Conservation (phyloP, 2,797 vertebrate genomes). For the Benthosema pterotum region DNA sequence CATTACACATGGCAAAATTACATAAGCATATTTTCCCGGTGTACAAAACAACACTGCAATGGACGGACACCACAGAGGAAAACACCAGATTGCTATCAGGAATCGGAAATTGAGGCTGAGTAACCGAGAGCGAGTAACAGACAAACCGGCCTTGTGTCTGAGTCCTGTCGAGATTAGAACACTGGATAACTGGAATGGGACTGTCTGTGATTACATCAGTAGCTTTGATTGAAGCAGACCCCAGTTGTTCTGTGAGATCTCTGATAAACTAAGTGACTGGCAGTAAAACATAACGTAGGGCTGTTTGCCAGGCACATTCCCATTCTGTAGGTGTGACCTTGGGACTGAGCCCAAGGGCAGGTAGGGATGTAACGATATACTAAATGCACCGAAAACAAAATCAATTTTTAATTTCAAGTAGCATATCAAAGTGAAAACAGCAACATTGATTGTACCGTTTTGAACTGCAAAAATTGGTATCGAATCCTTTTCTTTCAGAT, state of each 20-base stretch:
- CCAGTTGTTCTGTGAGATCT: slow-evolving; percentile 46
- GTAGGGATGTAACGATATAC: no score
- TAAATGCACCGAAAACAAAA: no score
- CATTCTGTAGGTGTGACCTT: no score
- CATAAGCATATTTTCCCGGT: slow-evolving; percentile 13
- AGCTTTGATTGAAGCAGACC: slow-evolving; percentile 56
- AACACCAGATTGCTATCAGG: slow-evolving; percentile 19
- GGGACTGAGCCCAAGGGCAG: no score
- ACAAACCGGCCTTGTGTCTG: slow-evolving; percentile 11
- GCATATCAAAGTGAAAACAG: no score
- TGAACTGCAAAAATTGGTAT: no score
- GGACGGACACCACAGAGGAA: no score
- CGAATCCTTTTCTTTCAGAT: no score
- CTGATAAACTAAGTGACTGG: slow-evolving; percentile 20
- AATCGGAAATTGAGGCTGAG: slow-evolving; percentile 33
- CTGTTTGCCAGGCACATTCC: slow-evolving; percentile 19
- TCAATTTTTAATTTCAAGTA: no score
- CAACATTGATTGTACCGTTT: no score
- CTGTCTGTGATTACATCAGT: slow-evolving; percentile 50
- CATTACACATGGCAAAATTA: slow-evolving; percentile 26
- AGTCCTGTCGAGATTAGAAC: slow-evolving; percentile 49
- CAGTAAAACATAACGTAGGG: slow-evolving; percentile 8
- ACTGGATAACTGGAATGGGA: slow-evolving; percentile 34
- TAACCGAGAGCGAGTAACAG: slow-evolving; percentile 36
- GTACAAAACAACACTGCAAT: no score